These are phyloP conservation scores for Drosophila siamana DNA, from an alignment of 2,888 invertebrate genomes.

Conservation along the genomic window DNA sequence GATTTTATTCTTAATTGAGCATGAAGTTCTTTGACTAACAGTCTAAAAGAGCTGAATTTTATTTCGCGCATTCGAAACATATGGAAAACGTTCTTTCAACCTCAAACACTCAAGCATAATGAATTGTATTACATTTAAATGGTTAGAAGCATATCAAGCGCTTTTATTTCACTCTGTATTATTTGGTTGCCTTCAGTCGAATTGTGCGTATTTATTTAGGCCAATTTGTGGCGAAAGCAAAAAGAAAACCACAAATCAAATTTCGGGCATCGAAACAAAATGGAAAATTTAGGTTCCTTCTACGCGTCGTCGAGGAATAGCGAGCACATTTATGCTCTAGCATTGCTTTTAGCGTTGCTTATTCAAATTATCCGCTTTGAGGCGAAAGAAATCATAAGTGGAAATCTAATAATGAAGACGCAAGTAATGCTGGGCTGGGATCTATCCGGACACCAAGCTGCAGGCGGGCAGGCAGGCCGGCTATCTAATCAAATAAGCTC, in stretches of 20 bases:
- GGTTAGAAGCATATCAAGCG: slow-evolving; percentile 20
- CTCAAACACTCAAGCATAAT: slow-evolving; percentile 42
- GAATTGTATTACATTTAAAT: slow-evolving; percentile 54
- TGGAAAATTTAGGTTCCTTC: not conserved
- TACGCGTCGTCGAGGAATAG: slow-evolving; percentile 5
- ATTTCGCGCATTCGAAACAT: not conserved
- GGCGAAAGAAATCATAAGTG: slow-evolving; percentile 49
- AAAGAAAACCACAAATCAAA: slow-evolving; percentile 53
- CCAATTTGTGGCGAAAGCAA: slow-evolving; percentile 39
- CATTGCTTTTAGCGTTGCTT: slow-evolving; percentile 48
- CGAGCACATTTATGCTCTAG: too few species aligned
- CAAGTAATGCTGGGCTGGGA: slow-evolving; percentile 24
- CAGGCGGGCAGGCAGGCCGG: too few species aligned
- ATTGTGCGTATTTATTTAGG: slow-evolving; percentile 47
- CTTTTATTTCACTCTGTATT: slow-evolving; percentile 37
- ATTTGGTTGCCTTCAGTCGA: slow-evolving; percentile 3
- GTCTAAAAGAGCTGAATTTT: not conserved
- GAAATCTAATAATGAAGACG: slow-evolving; percentile 59
- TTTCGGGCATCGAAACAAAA: slow-evolving; percentile 31
- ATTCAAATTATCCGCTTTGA: slow-evolving; percentile 44
- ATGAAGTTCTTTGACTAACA: slow-evolving; percentile 34
- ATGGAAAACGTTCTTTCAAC: slow-evolving; percentile 21
- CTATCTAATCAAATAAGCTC: slow-evolving; percentile 72
- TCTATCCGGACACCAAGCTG: slow-evolving; percentile 9
- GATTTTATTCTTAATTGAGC: slow-evolving; percentile 57